phyloP scores from a whole-genome alignment of 1,140 invertebrate genomes.

The Hycleus phaleratus region DNA sequence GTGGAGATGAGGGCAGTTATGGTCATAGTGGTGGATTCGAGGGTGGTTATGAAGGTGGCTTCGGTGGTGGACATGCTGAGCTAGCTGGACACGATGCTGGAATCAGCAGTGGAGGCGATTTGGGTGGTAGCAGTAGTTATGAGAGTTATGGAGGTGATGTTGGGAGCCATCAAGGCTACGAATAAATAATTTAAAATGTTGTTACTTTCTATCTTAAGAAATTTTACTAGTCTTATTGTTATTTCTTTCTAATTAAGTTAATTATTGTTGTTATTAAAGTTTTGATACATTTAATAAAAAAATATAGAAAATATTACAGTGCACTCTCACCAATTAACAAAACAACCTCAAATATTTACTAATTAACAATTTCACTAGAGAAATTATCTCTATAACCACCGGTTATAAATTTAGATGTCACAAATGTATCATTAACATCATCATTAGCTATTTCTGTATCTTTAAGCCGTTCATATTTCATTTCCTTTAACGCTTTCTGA shows the following conservation, averaged over 20 bases:
- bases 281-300: not conserved
- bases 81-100: constrained; percentile 5
- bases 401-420: too few relatives aligned
- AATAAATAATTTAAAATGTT: constrained; percentile 16
- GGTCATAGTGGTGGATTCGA: constrained; percentile 12
- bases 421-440: too few relatives aligned
- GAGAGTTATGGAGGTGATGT: constrained; percentile 24
- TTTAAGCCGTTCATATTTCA: too few relatives aligned
- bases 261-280: constrained; percentile 19
- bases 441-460: too few relatives aligned
- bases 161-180: constrained; percentile 31
- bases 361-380: too few relatives aligned
- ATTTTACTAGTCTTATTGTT: constrained; percentile 27
- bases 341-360: too few relatives aligned
- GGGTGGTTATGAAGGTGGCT: constrained; percentile 16
- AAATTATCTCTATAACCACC: too few relatives aligned
- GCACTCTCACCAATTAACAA: too few relatives aligned
- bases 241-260: constrained; percentile 23
- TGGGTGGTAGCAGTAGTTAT: constrained; percentile 15
- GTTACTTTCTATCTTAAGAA: constrained; percentile 20
- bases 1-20: constrained; percentile 25
- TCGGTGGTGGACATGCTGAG: constrained; percentile 12
- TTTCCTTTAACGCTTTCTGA: too few relatives aligned
- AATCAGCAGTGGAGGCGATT: constrained; percentile 14
- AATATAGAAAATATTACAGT: too few relatives aligned